A percentile compares a stretch with the other conserved stretches of the same genome.
These are phyloP conservation scores for Eulithis testata DNA, from an alignment of 2,888 invertebrate genomes.

Conservation along the genomic window DNA sequence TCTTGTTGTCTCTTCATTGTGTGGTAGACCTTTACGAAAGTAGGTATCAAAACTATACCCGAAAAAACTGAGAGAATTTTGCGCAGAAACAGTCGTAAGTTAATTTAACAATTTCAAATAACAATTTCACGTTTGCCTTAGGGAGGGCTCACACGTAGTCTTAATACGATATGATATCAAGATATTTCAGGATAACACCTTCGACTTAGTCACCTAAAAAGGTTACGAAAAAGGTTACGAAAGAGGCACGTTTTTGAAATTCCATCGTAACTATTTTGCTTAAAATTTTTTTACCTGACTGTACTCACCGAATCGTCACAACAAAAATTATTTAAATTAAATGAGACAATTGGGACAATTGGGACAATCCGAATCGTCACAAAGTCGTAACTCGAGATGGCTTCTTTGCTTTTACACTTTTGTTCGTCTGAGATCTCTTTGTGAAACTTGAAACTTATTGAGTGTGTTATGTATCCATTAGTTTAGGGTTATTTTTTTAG, in stretches of 20 bases:
- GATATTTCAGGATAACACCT: constrained; percentile 23
- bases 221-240: constrained; percentile 36
- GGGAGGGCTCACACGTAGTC: constrained; percentile 29
- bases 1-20: too few relatives aligned
- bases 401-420: constrained; percentile 4
- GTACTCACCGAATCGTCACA: too few relatives aligned
- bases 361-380: too few relatives aligned
- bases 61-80: constrained; percentile 4
- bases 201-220: constrained; percentile 38
- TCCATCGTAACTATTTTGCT: too few relatives aligned
- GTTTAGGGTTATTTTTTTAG: background rate
- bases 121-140: constrained; percentile 30
- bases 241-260: constrained; percentile 10
- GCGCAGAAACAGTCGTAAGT: constrained; percentile 18
- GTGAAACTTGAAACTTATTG: constrained; percentile 3
- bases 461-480: background rate
- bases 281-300: too few relatives aligned
- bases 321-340: too few relatives aligned
- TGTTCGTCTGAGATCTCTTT: background rate
- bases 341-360: too few relatives aligned
- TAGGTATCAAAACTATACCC: background rate
- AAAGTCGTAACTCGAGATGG: background rate
- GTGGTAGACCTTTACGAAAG: too few relatives aligned
- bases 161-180: constrained; percentile 34
- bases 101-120: constrained; percentile 37